Base-by-base conservation (phyloP, 2,888 invertebrate species). In the Tetanocera ferruginea region DNA sequence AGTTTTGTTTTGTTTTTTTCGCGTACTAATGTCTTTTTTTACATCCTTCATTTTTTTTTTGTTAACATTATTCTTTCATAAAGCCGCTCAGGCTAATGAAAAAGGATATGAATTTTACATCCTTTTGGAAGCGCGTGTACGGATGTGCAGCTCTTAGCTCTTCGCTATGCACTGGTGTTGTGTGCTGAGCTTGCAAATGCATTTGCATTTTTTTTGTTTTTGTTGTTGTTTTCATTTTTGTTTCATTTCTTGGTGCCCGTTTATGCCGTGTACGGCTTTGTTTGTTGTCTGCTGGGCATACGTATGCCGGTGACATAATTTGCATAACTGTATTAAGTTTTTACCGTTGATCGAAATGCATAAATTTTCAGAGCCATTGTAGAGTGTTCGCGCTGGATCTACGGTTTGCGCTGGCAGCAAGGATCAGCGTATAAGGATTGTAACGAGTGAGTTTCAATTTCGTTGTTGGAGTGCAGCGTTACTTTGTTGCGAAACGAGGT, bases 311-410 rank as follows among this genome's bases (percentile, higher is more conserved):
- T 14, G 19, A 23, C 60, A 37, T 73, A 43, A 74, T 74, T 74
- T 64, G 74, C 64, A 74, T 74, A 74, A 74, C 64, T 64, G 74
- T 49, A 74, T 74, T 64, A 74, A 51, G 64, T 62, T 62, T 25
- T 62, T 60, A 60, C 60, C 60, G 55, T 73, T 72, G 57, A 72
- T 72, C 72, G 72, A 72, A 72, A 72, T 72, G 72, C 60, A 72
- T 60, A 72, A 72, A 43, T 72, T 60, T 14, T 25, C 25, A 19
- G 28, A 11, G 43, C 43, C 43, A 43, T 43, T 43, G 43, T 43
- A 14, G 11, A 43, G 43, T 6, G n/a, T n/a, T n/a, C n/a, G 43
- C 14, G 43, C 43, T 43, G 43, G 43, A 11, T 43, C 43, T 11
- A 3, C 43, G 14, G 43, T 43, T 43, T n/a, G n/a, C n/a, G n/a